Conservation (phyloP, 1,140 invertebrate genomes). For the Tribolium castaneum region DNA sequence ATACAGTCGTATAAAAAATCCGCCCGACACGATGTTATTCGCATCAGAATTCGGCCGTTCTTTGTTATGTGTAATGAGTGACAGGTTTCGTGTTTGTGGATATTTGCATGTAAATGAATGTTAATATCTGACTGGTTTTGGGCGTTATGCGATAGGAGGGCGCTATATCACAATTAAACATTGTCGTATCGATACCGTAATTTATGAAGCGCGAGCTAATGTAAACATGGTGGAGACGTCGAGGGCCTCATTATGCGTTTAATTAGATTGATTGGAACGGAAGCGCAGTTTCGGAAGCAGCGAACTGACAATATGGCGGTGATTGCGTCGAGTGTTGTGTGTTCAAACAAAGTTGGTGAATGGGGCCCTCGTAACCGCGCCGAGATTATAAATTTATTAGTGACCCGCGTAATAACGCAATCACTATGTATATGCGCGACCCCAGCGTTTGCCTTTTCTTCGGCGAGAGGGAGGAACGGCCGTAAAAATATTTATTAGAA, state of each 20-base stretch:
- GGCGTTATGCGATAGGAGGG: constrained; percentile 46
- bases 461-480: constrained; percentile 15
- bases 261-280: constrained; percentile 39
- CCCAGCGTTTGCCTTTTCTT: constrained; percentile 13
- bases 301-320: constrained; percentile 10
- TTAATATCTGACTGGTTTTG: constrained; percentile 50
- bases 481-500: constrained; percentile 60
- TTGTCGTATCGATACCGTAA: constrained; percentile 55
- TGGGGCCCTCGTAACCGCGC: not conserved
- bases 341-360: constrained; percentile 12
- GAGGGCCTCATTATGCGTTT: constrained; percentile 37
- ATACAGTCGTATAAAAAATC: constrained; percentile 7
- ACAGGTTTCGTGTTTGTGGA: constrained; percentile 42
- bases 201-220: constrained; percentile 49
- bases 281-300: constrained; percentile 20
- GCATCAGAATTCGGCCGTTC: constrained; percentile 34
- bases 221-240: constrained; percentile 39
- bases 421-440: constrained; percentile 9
- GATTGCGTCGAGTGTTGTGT: not conserved
- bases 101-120: constrained; percentile 54
- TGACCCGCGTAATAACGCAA: constrained; percentile 35
- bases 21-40: constrained; percentile 27
- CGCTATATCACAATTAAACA: constrained; percentile 56
- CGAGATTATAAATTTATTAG: constrained; percentile 29
- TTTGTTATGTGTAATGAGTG: constrained; percentile 38